These are phyloP conservation scores for Thripadectes ignobilis DNA, from an alignment of 2,797 vertebrate species.

Conservation along the genomic window DNA sequence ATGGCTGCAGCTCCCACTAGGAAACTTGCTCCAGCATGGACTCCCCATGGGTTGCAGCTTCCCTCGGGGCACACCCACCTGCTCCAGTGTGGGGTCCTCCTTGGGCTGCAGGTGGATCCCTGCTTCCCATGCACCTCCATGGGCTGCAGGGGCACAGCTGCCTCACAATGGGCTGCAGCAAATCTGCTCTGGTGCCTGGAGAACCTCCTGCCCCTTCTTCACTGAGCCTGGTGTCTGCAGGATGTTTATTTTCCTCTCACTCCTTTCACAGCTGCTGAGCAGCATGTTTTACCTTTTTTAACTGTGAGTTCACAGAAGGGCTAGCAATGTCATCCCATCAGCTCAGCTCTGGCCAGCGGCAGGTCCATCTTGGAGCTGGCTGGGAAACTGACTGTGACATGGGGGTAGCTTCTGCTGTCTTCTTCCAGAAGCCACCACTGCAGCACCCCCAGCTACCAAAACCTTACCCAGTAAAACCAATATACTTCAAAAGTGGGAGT, in stretches of 20 bases:
- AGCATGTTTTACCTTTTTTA: neutral
- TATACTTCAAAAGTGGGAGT: neutral
- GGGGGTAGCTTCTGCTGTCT: neutral
- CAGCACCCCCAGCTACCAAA: neutral
- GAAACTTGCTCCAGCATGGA: neutral
- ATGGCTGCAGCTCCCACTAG: neutral
- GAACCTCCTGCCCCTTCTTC: neutral
- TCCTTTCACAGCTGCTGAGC: neutral
- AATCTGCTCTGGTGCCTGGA: neutral
- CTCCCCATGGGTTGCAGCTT: neutral
- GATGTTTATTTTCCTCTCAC: neutral
- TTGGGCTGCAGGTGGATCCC: accelerated
- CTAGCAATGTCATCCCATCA: accelerated
- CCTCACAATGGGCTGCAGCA: accelerated
- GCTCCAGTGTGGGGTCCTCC: neutral
- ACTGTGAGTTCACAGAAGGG: neutral
- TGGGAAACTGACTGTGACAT: neutral
- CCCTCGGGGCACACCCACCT: neutral
- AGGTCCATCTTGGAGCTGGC: neutral
- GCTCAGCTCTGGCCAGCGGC: neutral
- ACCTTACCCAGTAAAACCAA: neutral
- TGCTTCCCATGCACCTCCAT: neutral
- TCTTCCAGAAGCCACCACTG: neutral
- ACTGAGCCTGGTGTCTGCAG: neutral
- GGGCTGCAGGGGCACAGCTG: neutral